A percentile compares a stretch with the other conserved stretches of the same genome.
Evolutionary conservation across 2,797 vertebrate genomes (phyloP).

Genomic region (Enteromius argenteus): DNA sequence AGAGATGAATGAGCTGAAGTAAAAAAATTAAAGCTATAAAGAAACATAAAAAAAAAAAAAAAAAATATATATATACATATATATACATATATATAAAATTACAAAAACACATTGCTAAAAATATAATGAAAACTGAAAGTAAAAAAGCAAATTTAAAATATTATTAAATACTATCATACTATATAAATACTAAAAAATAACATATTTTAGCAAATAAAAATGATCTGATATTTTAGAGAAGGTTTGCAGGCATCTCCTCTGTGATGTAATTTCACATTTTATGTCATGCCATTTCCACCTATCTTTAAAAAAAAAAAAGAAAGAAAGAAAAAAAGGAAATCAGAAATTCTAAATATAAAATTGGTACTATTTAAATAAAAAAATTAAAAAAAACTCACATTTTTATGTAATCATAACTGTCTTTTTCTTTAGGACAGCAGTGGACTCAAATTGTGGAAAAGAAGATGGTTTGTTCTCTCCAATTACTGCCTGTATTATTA

Average conservation of each 20-base stretch:
- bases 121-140: too few relatives aligned
- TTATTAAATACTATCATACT: background rate
- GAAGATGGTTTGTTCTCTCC: slow-evolving; percentile 92
- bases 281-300: background rate
- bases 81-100: too few relatives aligned
- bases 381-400: background rate
- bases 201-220: background rate
- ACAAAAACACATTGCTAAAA: too few relatives aligned
- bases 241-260: background rate
- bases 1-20: background rate
- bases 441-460: slow-evolving; percentile 91
- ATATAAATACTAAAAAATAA: background rate
- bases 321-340: too few relatives aligned
- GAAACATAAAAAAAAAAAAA: too few relatives aligned
- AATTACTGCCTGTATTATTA: slow-evolving; percentile 93
- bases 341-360: too few relatives aligned
- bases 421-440: slow-evolving; percentile 83
- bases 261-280: background rate
- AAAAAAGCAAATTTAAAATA: too few relatives aligned
- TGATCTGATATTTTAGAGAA: background rate
- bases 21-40: background rate
- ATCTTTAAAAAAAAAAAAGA: too few relatives aligned
- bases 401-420: background rate
- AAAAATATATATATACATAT: too few relatives aligned
- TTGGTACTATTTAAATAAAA: too few relatives aligned